Base-by-base conservation (phyloP, 2,888 invertebrate genomes). In the Neuroscelio doddi region DNA sequence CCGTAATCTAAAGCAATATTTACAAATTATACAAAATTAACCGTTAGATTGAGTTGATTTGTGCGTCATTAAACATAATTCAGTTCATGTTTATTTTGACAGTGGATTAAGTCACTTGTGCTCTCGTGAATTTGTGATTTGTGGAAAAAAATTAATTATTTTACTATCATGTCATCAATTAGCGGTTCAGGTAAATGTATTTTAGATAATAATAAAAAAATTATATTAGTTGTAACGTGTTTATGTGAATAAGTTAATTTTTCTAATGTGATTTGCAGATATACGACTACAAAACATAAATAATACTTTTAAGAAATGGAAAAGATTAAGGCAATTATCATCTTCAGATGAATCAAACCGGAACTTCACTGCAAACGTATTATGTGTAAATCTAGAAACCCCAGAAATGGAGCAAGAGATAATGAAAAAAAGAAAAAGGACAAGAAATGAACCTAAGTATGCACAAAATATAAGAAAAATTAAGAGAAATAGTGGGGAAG, bases 401-500 rank as follows among this genome's bases (percentile, higher is more conserved):
- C 59, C 52, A 59, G 41, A 59, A 52, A 46, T 52, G 52, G 57
- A 49, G 57, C 57, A 57, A 45, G 45, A 34, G 41, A 21, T 50
- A 58, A 58, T 39, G 46, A 21, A 21, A 21, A 21, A 21, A 21
- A 52, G 58, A 46, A 59, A 59, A 34, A 14, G 52, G 41, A 26
- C 52, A 59, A 52, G 52, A 59, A 59, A 59, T 59, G 46, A 59
- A 59, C 39, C 14, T 59, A 59, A 32, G 51, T 59, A 59, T 39
- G 46, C 46, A 59, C 53, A 53, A 53, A 53, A 53, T 59, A 58
- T 58, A 9, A 59, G 52, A 59, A 56, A 64, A 59, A 59, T 66
- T 57, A 66, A 57, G 53, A 62, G 57, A 62, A 64, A 64, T 59
- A 59, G 7, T 59, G 64, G 51, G 53, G 39, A 59, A 59, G 55